Percentiles rank a stretch among this genome's conserved stretches.
Conservation (phyloP, 1,140 invertebrate genomes). For the Zaprionus ornatus region DNA sequence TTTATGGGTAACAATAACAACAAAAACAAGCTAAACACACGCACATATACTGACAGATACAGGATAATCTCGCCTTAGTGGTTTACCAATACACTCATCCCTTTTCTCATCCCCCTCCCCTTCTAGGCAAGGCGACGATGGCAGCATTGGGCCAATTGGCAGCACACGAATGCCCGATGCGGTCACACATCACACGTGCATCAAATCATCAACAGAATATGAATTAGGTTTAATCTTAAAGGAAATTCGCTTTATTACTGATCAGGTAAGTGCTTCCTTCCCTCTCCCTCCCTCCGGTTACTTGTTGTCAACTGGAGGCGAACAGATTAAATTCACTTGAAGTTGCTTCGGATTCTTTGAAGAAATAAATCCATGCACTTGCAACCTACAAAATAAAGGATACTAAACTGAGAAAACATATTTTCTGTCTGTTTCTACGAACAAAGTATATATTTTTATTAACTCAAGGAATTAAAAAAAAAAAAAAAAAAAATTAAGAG, state of each 20-base stretch:
- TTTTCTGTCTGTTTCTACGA: not conserved
- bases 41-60: slow-evolving; percentile 10
- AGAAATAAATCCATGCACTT: not conserved
- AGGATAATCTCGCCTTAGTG: slow-evolving; percentile 38
- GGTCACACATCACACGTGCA: slow-evolving; percentile 86
- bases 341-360: not conserved
- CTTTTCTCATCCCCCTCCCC: not conserved
- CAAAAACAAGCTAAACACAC: not conserved
- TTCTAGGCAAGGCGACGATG: slow-evolving; percentile 83
- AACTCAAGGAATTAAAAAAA: too few relatives aligned
- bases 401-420: not conserved
- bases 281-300: not conserved
- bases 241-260: slow-evolving; percentile 94
- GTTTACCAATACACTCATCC: slow-evolving; percentile 19
- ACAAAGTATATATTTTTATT: too few relatives aligned
- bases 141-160: slow-evolving; percentile 84
- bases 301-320: not conserved
- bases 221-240: slow-evolving; percentile 97
- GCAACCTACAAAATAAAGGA: not conserved
- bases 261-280: slow-evolving; percentile 85
- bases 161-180: slow-evolving; percentile 86
- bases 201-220: slow-evolving; percentile 91
- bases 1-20: slow-evolving; percentile 79
- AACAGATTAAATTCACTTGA: not conserved
- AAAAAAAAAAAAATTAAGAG: too few relatives aligned